Base-by-base conservation (phyloP, 2,113 vertebrate genomes). In the Labeo rohita region DNA sequence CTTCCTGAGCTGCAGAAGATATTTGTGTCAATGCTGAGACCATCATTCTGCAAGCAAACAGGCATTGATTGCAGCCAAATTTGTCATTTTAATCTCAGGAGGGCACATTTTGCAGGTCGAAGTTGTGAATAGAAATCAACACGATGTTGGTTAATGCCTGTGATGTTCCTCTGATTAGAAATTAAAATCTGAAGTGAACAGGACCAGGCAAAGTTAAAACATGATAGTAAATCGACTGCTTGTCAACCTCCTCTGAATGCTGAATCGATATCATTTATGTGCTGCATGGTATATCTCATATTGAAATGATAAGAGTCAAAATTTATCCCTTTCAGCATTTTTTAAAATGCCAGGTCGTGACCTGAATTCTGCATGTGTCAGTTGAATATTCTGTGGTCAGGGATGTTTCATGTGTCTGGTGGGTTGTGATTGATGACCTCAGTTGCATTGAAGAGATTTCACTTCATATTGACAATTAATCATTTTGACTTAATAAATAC, bases 1-100 rank as follows among this genome's bases (percentile, higher is more conserved):
- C 52, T 54, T 54, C 28, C 43, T 21, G 36, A 56, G 52, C 85
- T 88, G 86, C 72, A 83, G 54, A 4, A 28, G 23, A 13, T 78
- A 85, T 66, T 72, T 85, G 72, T 23, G 74, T 49, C 43, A 11
- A 66, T 49, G n/a, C n/a, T 3, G n/a, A 65, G 59, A 23, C 12
- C n/a, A 3, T 45, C 23, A 16, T 47, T 65, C 15, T 49, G n/a
- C 43, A 65, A 2, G 21, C 36, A 8, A 23, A 61, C 56, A 6
- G 36, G n/a, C 77, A 80, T 45, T 66, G 79, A 65, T 80, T 18
- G 77, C 61, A 16, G 13, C 59, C 43, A 49, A 34, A 49, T 81
- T 21, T 34, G 15, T 49, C 13, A 49, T 66, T 81, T 81, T 66
- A 66, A 65, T 81, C 43, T 18, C 43, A 34, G 36, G 36, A 23